Conservation (phyloP, 1,140 invertebrate genomes). For the Heliothis subflexa region DNA sequence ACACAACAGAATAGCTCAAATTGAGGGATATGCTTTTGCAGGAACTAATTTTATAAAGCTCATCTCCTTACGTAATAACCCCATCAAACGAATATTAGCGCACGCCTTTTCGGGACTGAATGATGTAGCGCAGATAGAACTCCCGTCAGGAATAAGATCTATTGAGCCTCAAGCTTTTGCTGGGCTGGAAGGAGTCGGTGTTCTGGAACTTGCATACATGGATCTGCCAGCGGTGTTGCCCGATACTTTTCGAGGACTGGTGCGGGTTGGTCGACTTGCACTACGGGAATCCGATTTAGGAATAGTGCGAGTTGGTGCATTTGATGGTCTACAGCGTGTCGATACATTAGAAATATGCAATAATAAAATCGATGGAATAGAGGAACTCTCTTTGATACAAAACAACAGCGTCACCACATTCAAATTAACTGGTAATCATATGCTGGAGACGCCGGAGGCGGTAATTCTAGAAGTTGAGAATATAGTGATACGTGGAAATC, state of each 20-base stretch:
- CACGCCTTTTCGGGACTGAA: conserved; percentile 93
- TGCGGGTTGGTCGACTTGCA: conserved; percentile 90
- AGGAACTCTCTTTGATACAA: conserved; percentile 89
- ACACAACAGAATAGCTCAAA: conserved; percentile 92
- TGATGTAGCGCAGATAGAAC: conserved; percentile 91
- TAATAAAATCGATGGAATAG: conserved; percentile 93
- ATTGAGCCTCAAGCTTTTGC: conserved; percentile 93
- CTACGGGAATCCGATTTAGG: conserved; percentile 94
- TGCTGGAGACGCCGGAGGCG: conserved; percentile 90
- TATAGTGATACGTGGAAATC: conserved; percentile 90
- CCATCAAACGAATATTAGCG: conserved; percentile 90
- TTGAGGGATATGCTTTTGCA: conserved; percentile 93
- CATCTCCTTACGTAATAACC: conserved; percentile 92
- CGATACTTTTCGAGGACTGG: conserved; percentile 91
- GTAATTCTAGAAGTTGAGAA: conserved; percentile 90
- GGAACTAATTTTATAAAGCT: conserved; percentile 92
- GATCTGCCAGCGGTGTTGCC: conserved; percentile 90
- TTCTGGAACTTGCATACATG: conserved; percentile 93
- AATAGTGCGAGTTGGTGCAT: conserved; percentile 90
- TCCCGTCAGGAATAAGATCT: conserved; percentile 91
- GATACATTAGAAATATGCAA: conserved; percentile 91
- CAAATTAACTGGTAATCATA: conserved; percentile 92
- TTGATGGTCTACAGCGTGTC: conserved; percentile 90
- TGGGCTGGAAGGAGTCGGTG: conserved; percentile 91
- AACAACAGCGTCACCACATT: conserved; percentile 90